Conservation (phyloP, 2,888 invertebrate genomes). For the Diarsia brunnea region DNA sequence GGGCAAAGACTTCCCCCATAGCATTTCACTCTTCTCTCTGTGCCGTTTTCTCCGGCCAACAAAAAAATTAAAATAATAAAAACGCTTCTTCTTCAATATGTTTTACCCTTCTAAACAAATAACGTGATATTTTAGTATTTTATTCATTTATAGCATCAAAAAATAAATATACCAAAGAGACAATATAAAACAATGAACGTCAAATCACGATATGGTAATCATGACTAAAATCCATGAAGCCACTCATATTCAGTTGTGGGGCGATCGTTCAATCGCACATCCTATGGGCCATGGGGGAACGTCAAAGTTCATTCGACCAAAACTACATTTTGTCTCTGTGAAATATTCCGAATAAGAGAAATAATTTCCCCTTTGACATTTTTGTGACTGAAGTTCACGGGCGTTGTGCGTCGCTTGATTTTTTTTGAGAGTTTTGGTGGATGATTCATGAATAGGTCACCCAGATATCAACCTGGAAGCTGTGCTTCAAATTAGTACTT, state of each 20-base stretch:
- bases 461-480: neutral
- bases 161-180: neutral
- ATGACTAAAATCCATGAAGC: slow-evolving; percentile 73
- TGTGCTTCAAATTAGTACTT: neutral
- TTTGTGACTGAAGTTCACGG: slow-evolving; percentile 29
- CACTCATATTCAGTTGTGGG: slow-evolving; percentile 70
- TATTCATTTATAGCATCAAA: neutral
- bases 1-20: too few species aligned
- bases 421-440: neutral
- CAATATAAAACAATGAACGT: slow-evolving; percentile 37
- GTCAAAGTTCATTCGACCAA: slow-evolving; percentile 75
- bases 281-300: slow-evolving; percentile 75
- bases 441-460: slow-evolving; percentile 16
- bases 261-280: slow-evolving; percentile 81
- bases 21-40: too few species aligned
- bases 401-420: neutral
- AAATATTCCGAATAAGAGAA: slow-evolving; percentile 64
- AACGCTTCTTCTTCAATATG: too few species aligned
- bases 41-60: too few species aligned
- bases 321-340: slow-evolving; percentile 74
- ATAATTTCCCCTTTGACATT: slow-evolving; percentile 42
- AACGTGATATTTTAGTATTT: neutral
- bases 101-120: neutral
- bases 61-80: too few species aligned
- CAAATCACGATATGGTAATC: slow-evolving; percentile 73